Conservation (phyloP, 1,140 invertebrate genomes). For the Apocrypta bakeri region DNA sequence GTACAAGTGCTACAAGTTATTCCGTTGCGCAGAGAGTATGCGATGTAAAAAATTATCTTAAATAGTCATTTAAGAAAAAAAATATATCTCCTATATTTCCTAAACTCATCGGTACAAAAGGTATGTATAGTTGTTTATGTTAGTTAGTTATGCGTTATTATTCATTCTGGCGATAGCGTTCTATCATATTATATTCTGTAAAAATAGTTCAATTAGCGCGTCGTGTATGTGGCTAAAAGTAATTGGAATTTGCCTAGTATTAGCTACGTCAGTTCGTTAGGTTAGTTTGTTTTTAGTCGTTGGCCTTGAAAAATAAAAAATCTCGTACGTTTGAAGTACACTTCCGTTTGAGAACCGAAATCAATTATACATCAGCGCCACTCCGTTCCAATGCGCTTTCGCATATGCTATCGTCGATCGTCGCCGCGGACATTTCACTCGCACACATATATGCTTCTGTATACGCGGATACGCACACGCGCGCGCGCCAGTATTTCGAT, state of each 20-base stretch:
- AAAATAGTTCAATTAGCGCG: conserved; percentile 34
- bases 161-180: too few relatives aligned
- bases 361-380: background rate
- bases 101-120: conserved; percentile 20
- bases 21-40: background rate
- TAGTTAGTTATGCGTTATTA: background rate
- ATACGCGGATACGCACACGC: background rate
- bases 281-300: background rate
- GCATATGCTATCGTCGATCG: conserved; percentile 13
- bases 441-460: background rate
- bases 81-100: conserved; percentile 14
- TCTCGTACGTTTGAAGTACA: conserved; percentile 35
- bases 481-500: conserved; percentile 3
- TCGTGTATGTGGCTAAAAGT: background rate
- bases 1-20: background rate
- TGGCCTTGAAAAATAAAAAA: conserved; percentile 47
- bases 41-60: conserved; percentile 1
- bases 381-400: background rate
- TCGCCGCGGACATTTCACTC: background rate
- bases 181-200: background rate
- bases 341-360: background rate
- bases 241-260: background rate
- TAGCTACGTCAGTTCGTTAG: background rate
- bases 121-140: too few relatives aligned
- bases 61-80: background rate